Evolutionary conservation across 1,140 invertebrate species (phyloP), one percentile per base, ranked within the genome.

Genomic region (Drosophila ohnishii): DNA sequence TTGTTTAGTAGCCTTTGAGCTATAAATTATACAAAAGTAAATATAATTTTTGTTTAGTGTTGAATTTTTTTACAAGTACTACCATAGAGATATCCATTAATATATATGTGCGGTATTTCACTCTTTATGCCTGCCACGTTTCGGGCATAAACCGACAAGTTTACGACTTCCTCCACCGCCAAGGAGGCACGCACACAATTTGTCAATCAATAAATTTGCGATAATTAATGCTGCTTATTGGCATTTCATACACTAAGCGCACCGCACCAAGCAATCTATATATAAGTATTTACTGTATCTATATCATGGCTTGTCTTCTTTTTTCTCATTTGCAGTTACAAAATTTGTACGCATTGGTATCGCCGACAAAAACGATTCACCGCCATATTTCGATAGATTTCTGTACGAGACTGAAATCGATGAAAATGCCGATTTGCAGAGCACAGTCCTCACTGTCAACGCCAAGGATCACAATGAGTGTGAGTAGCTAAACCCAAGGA

Each of bases 381-480:
- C 93, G 48, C 95, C 95, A 30, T 95, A 94, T 91, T 96, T 96
- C 91, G 94, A 95, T 90, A 94, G 95, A 90, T 92, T 92, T 35
- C 87, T 95, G 34, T 96, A 96, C 91, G 94, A 95, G 84, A 94
- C 94, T 50, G 93, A 94, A 80, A 95, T 96, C 57, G 93, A 94
- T 83, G 95, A 96, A 83, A 95, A 95, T 92, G 94, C 95, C 80
- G 94, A 95, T 80, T 94, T 95, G 72, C 94, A 95, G 74, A 94
- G 94, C 82, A 94, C 94, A 14, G 93, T 95, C 37, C 94, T 95
- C 75, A 94, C 94, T 25, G 94, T 95, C 77, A 94, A 94, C 55
- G 95, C 95, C 73, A 94, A 95, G 87, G 94, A 95, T 92, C 92
- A 93, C 80, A 95, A 95, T 92, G 94, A 95, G 91, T 95, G 95